Base-by-base conservation (phyloP, 2,888 invertebrate genomes). In the Trissolcus brochymenae region DNA sequence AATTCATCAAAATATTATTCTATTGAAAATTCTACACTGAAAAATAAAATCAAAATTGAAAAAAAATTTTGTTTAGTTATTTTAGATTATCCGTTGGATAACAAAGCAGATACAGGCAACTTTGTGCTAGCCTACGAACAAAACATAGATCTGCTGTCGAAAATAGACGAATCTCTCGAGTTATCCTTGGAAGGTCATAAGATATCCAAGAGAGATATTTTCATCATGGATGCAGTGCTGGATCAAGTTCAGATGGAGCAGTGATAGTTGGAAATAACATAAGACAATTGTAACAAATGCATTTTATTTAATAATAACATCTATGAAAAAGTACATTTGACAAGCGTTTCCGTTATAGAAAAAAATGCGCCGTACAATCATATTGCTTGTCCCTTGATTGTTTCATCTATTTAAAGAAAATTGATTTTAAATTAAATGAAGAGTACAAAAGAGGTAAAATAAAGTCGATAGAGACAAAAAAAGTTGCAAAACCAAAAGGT, bases 91-190 rank as follows among this genome's bases (percentile, higher is more conserved):
- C 92, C 93, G 68, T 86, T 89, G 66, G 93, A 94, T 87, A 91
- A 93, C 4, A 93, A 92, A 50, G 94, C 95, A 0, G 94, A 95
- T 80, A 95, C 95, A 0, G 96, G 96, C 11, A 92, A 93, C 74
- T 96, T 96, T 84, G 95, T 94, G 84, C 87, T 95, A 78, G 93
- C 93, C 13, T 96, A 95, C 87, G 93, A 92, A 79, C 96, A 96
- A 89, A 90, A 92, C 89, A 90, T 91, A 40, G 91, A 94, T 70
- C 93, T 94, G 83, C 82, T 83, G 53, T 93, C 94, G 0, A 95
- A 94, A 9, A 94, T 95, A 0, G 95, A 96, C 87, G 91, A 95
- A 80, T 95, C 95, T 0, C 90, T 93, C 81, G 93, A 93, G 68
- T 88, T 94, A 56, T 92, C 93, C 59, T 91, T 94, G 9, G 91